Conservation (phyloP, 2,113 vertebrate species). For the Marcusenius ussheri region DNA sequence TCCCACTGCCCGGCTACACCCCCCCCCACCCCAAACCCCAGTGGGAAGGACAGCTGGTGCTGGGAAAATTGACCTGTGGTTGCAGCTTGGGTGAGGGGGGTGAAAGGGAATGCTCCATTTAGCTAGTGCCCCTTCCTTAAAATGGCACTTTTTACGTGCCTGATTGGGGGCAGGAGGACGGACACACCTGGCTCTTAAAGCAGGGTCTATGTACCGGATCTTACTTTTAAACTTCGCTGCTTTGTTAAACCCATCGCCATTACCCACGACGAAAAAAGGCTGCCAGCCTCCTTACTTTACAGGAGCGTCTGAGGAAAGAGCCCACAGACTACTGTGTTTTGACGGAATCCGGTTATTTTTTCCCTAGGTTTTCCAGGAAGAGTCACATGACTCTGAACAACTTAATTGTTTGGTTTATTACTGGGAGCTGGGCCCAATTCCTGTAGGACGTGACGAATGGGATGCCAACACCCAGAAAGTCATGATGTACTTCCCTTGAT, state of each 20-base stretch:
- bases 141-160: neutral
- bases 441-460: conserved; percentile 44
- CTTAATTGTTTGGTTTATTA: conserved; percentile 53
- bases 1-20: conserved; percentile 40
- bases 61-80: conserved; percentile 30
- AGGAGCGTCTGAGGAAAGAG: neutral
- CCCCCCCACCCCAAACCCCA: conserved; percentile 32
- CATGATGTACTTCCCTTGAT: conserved; percentile 48
- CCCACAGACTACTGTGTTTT: neutral
- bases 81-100: conserved; percentile 11
- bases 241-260: conserved; percentile 6
- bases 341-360: conserved; percentile 41
- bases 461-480: conserved; percentile 46
- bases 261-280: neutral
- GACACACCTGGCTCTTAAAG: conserved; percentile 51
- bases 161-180: neutral
- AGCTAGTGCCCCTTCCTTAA: conserved; percentile 14
- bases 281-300: neutral
- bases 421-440: conserved; percentile 30
- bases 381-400: conserved; percentile 39
- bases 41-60: conserved; percentile 6
- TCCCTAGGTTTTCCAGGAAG: conserved; percentile 34
- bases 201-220: conserved; percentile 49
- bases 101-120: conserved; percentile 41
- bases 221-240: conserved; percentile 51